Conservation (phyloP, 1,140 invertebrate genomes). For the Phenacoccus solenopsis region DNA sequence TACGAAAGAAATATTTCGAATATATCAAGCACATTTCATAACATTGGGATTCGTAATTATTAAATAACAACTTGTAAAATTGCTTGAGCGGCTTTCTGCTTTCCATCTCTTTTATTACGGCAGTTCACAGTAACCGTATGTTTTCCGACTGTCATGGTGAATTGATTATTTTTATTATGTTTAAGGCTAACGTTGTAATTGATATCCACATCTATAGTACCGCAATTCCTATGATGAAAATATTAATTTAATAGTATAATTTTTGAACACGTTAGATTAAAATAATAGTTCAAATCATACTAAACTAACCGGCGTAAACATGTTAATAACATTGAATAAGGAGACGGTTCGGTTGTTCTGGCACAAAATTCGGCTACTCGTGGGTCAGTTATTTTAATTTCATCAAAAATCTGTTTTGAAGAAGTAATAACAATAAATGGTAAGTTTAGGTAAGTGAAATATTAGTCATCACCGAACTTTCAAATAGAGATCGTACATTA, state of each 20-base stretch:
- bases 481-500: neutral
- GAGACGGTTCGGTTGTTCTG: constrained; percentile 87
- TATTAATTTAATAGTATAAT: constrained; percentile 19
- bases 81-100: constrained; percentile 89
- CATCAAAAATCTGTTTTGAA: constrained; percentile 65
- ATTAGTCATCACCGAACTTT: too few species aligned
- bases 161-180: constrained; percentile 86
- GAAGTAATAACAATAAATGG: neutral
- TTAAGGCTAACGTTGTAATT: constrained; percentile 76
- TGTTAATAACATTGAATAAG: constrained; percentile 82
- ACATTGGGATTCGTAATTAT: neutral
- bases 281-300: neutral
- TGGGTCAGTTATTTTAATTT: constrained; percentile 84
- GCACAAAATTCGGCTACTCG: constrained; percentile 85
- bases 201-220: constrained; percentile 75
- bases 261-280: neutral
- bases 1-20: too few species aligned
- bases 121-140: constrained; percentile 77
- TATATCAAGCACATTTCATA: neutral
- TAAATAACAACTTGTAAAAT: constrained; percentile 62
- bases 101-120: constrained; percentile 95
- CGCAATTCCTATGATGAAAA: constrained; percentile 57
- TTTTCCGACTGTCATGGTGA: constrained; percentile 87
- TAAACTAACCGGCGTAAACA: constrained; percentile 62
- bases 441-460: neutral